Conservation (phyloP, 2,113 vertebrate genomes). For the Python bivittatus region DNA sequence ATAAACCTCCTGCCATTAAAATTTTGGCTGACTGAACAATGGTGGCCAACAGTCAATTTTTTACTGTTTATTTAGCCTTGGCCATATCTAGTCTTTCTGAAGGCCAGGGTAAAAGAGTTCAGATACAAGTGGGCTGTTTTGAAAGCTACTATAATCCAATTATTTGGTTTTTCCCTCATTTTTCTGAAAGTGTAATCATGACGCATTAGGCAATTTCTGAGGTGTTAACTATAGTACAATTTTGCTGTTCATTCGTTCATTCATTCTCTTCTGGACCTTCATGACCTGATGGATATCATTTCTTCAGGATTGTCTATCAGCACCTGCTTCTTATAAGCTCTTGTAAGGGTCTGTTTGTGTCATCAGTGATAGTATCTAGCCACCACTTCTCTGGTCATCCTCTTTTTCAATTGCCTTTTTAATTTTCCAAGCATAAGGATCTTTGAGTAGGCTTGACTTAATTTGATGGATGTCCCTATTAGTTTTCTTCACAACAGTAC, state of each 20-base stretch:
- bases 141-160: slow-evolving; percentile 58
- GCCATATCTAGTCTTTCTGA: slow-evolving; percentile 52
- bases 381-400: background rate
- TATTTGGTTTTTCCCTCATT: background rate
- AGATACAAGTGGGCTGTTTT: slow-evolving; percentile 56
- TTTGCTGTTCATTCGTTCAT: background rate
- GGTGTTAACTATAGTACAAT: background rate
- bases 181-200: background rate
- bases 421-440: background rate
- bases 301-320: background rate
- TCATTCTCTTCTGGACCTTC: background rate
- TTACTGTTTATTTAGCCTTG: slow-evolving; percentile 52
- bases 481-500: background rate
- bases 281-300: background rate
- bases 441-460: background rate
- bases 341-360: background rate
- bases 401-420: background rate
- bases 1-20: background rate
- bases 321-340: background rate
- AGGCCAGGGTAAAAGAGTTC: slow-evolving; percentile 59
- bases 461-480: background rate
- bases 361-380: background rate
- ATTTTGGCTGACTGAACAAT: slow-evolving; percentile 21
- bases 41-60: slow-evolving; percentile 48
- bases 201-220: background rate